Percentiles rank a stretch among this genome's conserved stretches.
These are phyloP conservation scores for Grammomys dolichurus DNA, from an alignment of 2,113 vertebrate species.

Conservation along the genomic window DNA sequence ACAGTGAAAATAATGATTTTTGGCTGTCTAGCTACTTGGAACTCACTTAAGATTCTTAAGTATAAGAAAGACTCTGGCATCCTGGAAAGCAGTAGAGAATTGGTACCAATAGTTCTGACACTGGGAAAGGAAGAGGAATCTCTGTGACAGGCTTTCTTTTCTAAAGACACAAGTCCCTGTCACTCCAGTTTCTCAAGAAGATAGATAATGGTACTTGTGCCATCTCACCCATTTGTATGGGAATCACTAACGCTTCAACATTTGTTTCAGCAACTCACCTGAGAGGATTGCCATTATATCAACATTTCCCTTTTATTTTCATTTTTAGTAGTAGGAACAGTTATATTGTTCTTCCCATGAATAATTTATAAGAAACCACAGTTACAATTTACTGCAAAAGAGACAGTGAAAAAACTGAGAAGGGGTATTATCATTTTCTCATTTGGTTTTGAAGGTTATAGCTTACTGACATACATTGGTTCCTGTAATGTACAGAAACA, in stretches of 20 bases:
- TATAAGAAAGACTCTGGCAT: background rate
- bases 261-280: background rate
- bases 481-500: background rate
- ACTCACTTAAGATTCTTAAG: background rate
- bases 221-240: background rate
- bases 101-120: background rate
- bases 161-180: background rate
- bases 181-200: background rate
- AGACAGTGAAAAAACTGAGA: background rate
- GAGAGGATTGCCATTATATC: background rate
- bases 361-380: background rate
- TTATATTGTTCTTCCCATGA: background rate
- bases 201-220: background rate
- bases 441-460: background rate
- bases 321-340: background rate
- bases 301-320: background rate
- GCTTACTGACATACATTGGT: background rate
- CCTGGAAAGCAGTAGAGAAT: no score
- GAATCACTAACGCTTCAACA: background rate
- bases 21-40: background rate
- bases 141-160: background rate
- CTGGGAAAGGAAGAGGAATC: background rate
- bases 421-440: no score
- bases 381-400: background rate
- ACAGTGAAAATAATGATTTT: background rate